Base-by-base conservation (phyloP, 2,797 vertebrate genomes). In the Tiaroga cobitis region DNA sequence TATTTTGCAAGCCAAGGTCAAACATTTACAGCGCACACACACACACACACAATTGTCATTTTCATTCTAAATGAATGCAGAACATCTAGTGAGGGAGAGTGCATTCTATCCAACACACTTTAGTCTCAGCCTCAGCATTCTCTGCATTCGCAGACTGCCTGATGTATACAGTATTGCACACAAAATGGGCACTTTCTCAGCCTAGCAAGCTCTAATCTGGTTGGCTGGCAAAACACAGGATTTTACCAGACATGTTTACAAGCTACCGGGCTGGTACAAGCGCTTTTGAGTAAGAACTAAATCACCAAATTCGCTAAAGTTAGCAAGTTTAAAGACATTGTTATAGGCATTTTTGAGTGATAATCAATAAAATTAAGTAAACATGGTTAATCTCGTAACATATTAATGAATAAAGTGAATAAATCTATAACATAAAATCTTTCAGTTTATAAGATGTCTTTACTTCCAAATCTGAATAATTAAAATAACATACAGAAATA, bases 131-230 rank as follows among this genome's bases (percentile, higher is more conserved):
- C 49, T 70, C 34, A 43, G n/a, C n/a, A n/a, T n/a, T n/a, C n/a
- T n/a, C n/a, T 19, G 68, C 21, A 70, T 70, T 82, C 68, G 18
- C 13, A 39, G 37, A 80, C 19, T 7, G 54, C 39, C 54, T 82
- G 54, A 63, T 73, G 54, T 39, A 59, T 63, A 49, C 46, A 16
- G 46, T 49, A 73, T 46, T 82, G 34, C 80, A 43, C 54, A 78
- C 39, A 32, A 67, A 79, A 24, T 3, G 2, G 69, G 54, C 51
- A 43, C 37, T 61, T 73, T 72, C 34, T 82, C 68, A 73, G 16
- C 67, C 18, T 61, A 54, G 51, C 68, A 82, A 43, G 19, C 51
- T 73, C 69, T 61, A 67, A 80, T 80, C 61, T 80, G 61, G 61
- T 80, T 67, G 78, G 39, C 77, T 67, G n/a, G 61, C 2, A 21